Evolutionary conservation across 64 coral and sea anemone species (phyloP), one percentile per base, ranked within the genome.

Genomic region (Hydrozoanthus tunicans): DNA sequence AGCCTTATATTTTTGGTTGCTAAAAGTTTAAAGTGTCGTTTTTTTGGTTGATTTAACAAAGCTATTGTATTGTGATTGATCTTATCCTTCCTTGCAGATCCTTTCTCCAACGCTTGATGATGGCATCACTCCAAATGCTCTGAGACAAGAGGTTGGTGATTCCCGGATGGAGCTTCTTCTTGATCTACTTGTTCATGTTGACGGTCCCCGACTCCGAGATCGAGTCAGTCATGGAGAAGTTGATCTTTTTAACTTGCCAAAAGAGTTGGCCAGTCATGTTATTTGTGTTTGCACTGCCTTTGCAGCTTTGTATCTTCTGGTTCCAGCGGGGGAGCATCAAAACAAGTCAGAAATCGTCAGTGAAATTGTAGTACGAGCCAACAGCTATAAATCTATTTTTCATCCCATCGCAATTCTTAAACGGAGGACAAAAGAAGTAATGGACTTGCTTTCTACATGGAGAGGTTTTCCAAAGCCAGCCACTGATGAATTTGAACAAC

Each of bases 221-320:
- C 91, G 77, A 14, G 58, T 98, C 12, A 98, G 96, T 69, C 96
- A 98, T 91, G 93, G 96, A 51, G 96, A 98, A 93, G 70, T 93
- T 26, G 72, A 95, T 56, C 61, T 98, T 70, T 4, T 12, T 73
- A 10, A 74, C 12, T 64, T 98, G 20, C 85, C 96, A 62, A 70
- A 89, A 32, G 81, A 91, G 56, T 73, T 90, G 11, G 91, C 93
- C n/a, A 95, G 91, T 68, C 94, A 98, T n/a, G 59, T 98, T 53
- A 59, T 98, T 13, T 91, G 91, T 24, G 82, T 98, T 15, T 90
- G 91, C 89, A 78, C 89, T 56, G 94, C 72, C 27, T 95, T 98
- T 75, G 76, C 91, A 15, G 67, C 73, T 76, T 64, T 80, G 25
- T 79, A 66, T 58, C 43, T n/a, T 73, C 13, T 59, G 20, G 6